These are phyloP conservation scores for Hypocryptadius cinnamomeus DNA, from an alignment of 2,113 vertebrate genomes.

Conservation along the genomic window DNA sequence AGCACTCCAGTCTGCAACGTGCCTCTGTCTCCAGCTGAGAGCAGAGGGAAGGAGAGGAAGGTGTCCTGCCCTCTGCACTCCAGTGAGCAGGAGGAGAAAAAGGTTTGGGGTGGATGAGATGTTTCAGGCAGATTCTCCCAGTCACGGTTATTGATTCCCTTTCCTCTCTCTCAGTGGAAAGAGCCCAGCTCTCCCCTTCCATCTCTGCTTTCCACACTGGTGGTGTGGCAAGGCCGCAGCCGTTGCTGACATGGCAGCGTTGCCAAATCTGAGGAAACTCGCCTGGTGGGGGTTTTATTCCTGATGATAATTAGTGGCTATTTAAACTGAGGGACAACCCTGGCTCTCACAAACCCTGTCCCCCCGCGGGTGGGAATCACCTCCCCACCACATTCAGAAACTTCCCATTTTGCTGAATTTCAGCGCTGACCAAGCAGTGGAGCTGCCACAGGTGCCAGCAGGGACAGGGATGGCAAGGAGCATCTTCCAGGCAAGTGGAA, in stretches of 20 bases:
- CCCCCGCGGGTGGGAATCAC: neutral
- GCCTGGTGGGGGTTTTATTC: neutral
- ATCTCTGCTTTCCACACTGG: neutral
- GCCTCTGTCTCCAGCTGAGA: neutral
- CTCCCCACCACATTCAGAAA: neutral
- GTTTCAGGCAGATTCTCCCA: neutral
- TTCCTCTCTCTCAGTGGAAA: neutral
- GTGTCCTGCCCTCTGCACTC: neutral
- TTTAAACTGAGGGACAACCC: neutral
- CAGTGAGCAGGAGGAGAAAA: neutral
- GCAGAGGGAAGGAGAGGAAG: neutral
- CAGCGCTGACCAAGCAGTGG: neutral
- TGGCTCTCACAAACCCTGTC: neutral
- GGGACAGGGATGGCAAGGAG: neutral
- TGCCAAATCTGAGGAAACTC: neutral
- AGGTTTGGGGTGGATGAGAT: neutral
- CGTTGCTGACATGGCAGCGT: accelerated
- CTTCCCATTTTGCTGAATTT: neutral
- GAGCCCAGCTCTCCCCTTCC: neutral
- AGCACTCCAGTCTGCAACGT: neutral
- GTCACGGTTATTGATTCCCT: neutral
- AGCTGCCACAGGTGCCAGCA: neutral
- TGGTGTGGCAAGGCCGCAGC: neutral
- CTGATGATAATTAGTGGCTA: neutral
- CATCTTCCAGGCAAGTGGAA: neutral